Conservation (phyloP, 2,113 vertebrate genomes). For the Riparia riparia region DNA sequence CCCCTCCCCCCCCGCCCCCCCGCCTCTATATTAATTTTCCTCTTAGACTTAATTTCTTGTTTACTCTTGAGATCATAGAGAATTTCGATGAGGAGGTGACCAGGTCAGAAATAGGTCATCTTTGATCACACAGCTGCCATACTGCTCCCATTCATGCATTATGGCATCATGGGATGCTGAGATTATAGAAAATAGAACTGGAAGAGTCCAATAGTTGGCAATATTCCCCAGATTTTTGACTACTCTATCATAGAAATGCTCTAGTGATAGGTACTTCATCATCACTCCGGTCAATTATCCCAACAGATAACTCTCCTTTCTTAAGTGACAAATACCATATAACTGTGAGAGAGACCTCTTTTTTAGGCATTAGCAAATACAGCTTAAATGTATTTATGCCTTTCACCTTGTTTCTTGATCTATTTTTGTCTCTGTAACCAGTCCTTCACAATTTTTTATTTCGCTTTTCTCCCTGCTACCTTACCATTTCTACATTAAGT, state of each 20-base stretch:
- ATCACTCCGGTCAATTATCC: neutral
- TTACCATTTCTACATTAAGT: neutral
- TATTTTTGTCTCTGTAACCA: neutral
- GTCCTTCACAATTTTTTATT: neutral
- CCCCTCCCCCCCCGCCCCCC: accelerated
- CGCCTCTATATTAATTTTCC: neutral
- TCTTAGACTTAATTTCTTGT: neutral
- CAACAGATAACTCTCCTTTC: neutral
- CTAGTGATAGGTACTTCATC: neutral
- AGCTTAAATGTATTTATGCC: neutral
- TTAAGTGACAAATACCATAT: neutral
- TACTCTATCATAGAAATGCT: neutral
- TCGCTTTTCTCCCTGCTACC: neutral
- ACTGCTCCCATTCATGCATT: neutral
- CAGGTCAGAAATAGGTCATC: neutral
- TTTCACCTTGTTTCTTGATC: neutral
- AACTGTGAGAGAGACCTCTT: neutral
- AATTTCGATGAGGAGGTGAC: neutral
- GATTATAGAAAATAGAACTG: neutral
- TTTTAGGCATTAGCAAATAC: neutral
- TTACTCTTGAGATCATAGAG: neutral
- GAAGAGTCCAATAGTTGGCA: neutral
- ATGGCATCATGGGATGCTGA: neutral
- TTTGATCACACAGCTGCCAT: neutral
- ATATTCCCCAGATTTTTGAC: neutral